These are phyloP conservation scores for Takifugu bimaculatus DNA, from an alignment of 2,113 vertebrate species.

Conservation along the genomic window DNA sequence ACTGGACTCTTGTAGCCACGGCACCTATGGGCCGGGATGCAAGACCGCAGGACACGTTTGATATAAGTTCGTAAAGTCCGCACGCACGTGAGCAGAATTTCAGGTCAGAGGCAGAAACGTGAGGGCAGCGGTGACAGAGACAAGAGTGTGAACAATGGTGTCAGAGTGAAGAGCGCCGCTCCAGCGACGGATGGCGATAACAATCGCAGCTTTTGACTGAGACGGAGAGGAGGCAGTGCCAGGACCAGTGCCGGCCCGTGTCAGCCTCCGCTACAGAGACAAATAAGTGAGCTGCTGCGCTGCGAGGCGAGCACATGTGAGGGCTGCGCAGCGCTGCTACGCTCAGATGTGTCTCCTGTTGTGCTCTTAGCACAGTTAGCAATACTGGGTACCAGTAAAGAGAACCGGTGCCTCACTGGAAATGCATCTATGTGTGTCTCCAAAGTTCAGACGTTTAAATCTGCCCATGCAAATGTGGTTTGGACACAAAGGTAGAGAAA, in stretches of 20 bases:
- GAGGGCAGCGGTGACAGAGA: conserved; percentile 40
- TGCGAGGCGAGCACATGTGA: conserved; percentile 20
- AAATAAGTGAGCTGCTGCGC: conserved; percentile 56
- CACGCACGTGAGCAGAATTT: conserved; percentile 2
- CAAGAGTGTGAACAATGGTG: conserved; percentile 83
- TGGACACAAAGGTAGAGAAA: not conserved
- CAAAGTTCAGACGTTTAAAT: not conserved
- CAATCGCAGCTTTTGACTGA: conserved; percentile 87
- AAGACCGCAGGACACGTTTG: not conserved
- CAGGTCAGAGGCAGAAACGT: conserved; percentile 21
- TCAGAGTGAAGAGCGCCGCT: conserved; percentile 78
- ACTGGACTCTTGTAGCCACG: conserved; percentile 21
- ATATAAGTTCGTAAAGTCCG: not conserved
- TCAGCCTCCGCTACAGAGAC: conserved; percentile 73
- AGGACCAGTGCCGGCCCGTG: conserved; percentile 82
- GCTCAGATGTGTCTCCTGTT: conserved; percentile 17
- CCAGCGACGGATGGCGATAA: conserved; percentile 77
- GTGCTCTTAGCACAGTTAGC: conserved; percentile 27
- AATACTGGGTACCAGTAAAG: not conserved
- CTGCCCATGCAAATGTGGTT: not conserved
- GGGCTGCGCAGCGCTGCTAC: conserved; percentile 12
- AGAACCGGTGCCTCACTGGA: too few relatives aligned
- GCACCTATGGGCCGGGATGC: conserved; percentile 15
- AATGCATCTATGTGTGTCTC: not conserved
- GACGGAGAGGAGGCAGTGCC: conserved; percentile 56